A percentile compares a stretch with the other conserved stretches of the same genome.
Conservation (phyloP, 2,113 vertebrate genomes). For the Eolophus roseicapilla region DNA sequence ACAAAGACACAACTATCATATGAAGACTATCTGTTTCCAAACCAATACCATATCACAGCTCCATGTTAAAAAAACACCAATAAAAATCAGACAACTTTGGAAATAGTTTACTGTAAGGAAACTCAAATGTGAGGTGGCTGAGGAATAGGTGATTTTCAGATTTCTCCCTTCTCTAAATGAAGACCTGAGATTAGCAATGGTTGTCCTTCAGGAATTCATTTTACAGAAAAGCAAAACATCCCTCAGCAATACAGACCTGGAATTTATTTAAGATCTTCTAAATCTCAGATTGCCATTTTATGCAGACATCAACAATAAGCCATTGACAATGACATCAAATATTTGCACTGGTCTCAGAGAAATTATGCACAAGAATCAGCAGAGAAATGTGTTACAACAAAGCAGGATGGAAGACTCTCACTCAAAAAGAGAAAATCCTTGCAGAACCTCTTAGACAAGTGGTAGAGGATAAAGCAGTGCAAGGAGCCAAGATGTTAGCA, state of each 20-base stretch:
- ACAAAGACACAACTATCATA: not conserved
- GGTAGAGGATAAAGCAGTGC: not conserved
- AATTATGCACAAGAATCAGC: slow-evolving; percentile 10
- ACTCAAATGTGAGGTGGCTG: not conserved
- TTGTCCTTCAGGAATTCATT: not conserved
- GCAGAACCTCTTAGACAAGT: slow-evolving; percentile 16
- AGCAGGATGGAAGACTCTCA: not conserved
- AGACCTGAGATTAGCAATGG: not conserved
- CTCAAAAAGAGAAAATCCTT: slow-evolving; percentile 19
- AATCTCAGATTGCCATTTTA: not conserved
- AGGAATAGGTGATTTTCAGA: not conserved
- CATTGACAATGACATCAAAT: not conserved
- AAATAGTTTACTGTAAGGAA: not conserved
- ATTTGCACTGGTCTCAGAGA: not conserved
- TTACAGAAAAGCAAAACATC: not conserved
- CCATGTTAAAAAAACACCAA: not conserved
- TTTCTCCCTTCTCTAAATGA: not conserved
- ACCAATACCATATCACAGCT: not conserved
- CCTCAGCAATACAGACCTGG: not conserved
- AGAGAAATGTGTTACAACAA: not conserved
- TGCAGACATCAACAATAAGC: not conserved
- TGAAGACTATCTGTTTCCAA: slow-evolving; percentile 2
- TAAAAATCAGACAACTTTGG: not conserved
- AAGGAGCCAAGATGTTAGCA: not conserved
- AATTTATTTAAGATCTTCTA: slow-evolving; percentile 16